Conservation (phyloP, 2,113 vertebrate genomes). For the Proteles cristata region DNA sequence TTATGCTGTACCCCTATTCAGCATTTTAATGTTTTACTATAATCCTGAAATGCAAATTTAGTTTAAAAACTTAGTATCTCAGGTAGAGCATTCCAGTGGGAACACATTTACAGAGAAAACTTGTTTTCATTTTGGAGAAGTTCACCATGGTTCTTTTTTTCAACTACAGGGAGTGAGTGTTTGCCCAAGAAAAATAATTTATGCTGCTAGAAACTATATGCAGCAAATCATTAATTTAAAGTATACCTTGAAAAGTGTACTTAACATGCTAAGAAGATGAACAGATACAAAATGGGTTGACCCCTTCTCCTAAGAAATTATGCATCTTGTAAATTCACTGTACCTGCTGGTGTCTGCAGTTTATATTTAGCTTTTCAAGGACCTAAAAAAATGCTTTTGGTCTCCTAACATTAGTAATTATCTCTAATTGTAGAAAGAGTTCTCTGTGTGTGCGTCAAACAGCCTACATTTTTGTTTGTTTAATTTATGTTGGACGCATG, state of each 20-base stretch:
- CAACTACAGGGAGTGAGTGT: slow-evolving; percentile 8
- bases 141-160: not conserved
- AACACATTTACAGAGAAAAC: slow-evolving; percentile 20
- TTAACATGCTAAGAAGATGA: slow-evolving; percentile 38
- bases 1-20: not conserved
- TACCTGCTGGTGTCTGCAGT: slow-evolving; percentile 65
- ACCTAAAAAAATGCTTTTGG: slow-evolving; percentile 55
- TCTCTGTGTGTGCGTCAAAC: slow-evolving; percentile 62
- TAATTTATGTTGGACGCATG: slow-evolving; percentile 65
- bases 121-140: slow-evolving; percentile 47
- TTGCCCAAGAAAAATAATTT: slow-evolving; percentile 28
- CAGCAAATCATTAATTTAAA: slow-evolving; percentile 64
- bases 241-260: slow-evolving; percentile 27
- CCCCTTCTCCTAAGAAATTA: not conserved
- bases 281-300: slow-evolving; percentile 39
- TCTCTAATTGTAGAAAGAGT: slow-evolving; percentile 71
- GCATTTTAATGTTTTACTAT: slow-evolving; percentile 32
- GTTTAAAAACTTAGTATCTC: not conserved
- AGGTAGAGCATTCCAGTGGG: not conserved
- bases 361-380: slow-evolving; percentile 66
- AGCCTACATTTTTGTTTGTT: slow-evolving; percentile 47
- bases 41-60: slow-evolving; percentile 48
- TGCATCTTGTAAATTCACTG: slow-evolving; percentile 12
- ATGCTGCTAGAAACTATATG: slow-evolving; percentile 19
- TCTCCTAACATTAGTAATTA: slow-evolving; percentile 70